These are phyloP conservation scores for Aldrovandia affinis DNA, from an alignment of 2,797 vertebrate species.

Conservation along the genomic window DNA sequence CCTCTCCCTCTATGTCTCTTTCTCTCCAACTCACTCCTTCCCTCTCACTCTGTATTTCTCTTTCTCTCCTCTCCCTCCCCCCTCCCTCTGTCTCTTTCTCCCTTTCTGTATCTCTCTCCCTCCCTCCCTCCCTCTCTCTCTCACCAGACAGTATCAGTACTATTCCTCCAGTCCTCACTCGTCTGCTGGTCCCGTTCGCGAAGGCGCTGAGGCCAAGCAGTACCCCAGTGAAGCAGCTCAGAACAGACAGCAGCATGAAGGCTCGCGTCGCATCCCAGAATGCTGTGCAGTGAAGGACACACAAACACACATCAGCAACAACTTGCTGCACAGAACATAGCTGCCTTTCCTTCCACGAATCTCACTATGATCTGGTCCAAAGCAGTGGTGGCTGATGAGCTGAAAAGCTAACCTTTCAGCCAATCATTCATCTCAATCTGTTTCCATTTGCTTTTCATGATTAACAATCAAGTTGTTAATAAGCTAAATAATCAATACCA, in stretches of 20 bases:
- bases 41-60: too few species aligned
- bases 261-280: slow-evolving; percentile 89
- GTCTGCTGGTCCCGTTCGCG: slow-evolving; percentile 40
- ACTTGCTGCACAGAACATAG: background rate
- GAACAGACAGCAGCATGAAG: slow-evolving; percentile 87
- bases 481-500: background rate
- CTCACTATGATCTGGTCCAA: background rate
- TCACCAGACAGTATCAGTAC: slow-evolving; percentile 7
- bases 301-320: background rate
- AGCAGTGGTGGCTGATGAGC: background rate
- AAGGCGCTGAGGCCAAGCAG: slow-evolving; percentile 83
- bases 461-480: background rate
- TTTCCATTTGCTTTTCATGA: background rate
- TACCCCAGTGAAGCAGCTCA: slow-evolving; percentile 82
- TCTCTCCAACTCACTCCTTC: too few species aligned
- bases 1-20: too few species aligned
- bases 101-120: too few species aligned
- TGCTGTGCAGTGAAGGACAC: slow-evolving; percentile 58
- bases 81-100: too few species aligned
- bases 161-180: slow-evolving; percentile 16
- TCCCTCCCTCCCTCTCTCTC: background rate
- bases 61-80: background rate
- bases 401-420: background rate
- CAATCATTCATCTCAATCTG: background rate
- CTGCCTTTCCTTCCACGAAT: background rate